Percentiles rank a stretch among this genome's conserved stretches.
These are phyloP conservation scores for Eremophila alpestris DNA, from an alignment of 2,797 vertebrate species.

Conservation along the genomic window DNA sequence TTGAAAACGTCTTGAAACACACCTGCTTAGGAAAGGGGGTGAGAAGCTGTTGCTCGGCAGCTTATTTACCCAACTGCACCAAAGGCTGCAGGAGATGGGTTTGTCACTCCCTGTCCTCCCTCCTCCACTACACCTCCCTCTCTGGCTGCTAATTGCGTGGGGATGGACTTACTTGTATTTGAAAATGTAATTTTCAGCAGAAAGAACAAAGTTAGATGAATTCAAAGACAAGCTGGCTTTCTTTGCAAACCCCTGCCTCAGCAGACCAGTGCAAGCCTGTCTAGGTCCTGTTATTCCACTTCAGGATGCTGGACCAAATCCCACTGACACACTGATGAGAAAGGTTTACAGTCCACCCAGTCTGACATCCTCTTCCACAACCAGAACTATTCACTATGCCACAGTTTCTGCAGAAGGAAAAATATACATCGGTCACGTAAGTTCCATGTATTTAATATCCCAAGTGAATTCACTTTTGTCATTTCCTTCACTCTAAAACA, in stretches of 20 bases:
- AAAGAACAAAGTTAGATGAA: background rate
- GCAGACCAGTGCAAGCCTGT: background rate
- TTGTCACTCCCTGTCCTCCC: background rate
- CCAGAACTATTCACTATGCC: background rate
- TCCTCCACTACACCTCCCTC: background rate
- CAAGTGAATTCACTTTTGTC: background rate
- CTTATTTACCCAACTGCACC: background rate
- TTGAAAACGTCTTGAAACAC: slow-evolving; percentile 49
- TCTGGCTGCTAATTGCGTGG: background rate
- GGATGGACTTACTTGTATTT: background rate
- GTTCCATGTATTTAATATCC: background rate
- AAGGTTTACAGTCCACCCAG: background rate
- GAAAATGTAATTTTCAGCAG: slow-evolving; percentile 3
- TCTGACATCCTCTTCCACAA: background rate
- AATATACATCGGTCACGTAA: background rate
- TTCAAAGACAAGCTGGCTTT: background rate
- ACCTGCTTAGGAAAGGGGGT: slow-evolving; percentile 36
- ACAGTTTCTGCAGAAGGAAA: background rate
- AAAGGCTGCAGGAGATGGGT: background rate
- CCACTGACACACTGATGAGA: background rate
- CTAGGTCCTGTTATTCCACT: background rate
- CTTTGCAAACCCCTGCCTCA: background rate
- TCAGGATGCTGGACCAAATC: background rate
- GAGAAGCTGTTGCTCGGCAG: background rate
- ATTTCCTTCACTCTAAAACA: background rate